A percentile compares a stretch with the other conserved stretches of the same genome.
phyloP scores from a whole-genome alignment of 1,140 invertebrate genomes.

The Stenopsyche tienmushanensis region DNA sequence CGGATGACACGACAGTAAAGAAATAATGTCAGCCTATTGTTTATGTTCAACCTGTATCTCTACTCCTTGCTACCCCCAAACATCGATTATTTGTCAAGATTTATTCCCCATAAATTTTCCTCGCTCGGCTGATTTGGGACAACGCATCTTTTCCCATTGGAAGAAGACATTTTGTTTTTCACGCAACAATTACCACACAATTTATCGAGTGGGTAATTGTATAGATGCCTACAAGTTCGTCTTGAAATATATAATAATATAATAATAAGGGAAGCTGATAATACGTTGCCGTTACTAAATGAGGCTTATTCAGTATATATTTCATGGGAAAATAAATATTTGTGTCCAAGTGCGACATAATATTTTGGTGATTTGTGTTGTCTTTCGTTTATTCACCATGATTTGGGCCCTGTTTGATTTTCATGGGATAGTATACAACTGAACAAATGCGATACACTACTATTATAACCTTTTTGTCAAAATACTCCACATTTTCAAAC shows the following conservation, averaged over 20 bases:
- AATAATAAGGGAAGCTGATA: not conserved
- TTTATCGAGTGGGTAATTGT: not conserved
- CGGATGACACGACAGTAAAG: no score
- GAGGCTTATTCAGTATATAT: not conserved
- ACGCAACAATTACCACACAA: conserved; percentile 17
- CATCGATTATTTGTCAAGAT: conserved; percentile 21
- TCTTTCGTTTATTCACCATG: no score
- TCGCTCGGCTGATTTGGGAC: not conserved
- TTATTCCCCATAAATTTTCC: conserved; percentile 25
- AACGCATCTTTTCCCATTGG: not conserved
- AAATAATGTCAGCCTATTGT: no score
- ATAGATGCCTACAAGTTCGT: not conserved
- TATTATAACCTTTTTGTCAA: no score
- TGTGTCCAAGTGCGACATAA: no score
- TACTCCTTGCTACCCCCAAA: no score
- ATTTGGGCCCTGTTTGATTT: no score
- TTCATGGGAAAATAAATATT: not conserved
- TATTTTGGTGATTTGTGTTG: no score
- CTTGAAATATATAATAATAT: not conserved
- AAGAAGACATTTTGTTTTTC: conserved; percentile 10
- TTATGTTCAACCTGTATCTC: no score
- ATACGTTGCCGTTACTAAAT: not conserved
- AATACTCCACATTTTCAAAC: no score
- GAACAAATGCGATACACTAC: no score
- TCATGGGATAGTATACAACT: no score